phyloP scores from a whole-genome alignment of 2,888 invertebrate genomes.

The Cataglyphis albicans region DNA sequence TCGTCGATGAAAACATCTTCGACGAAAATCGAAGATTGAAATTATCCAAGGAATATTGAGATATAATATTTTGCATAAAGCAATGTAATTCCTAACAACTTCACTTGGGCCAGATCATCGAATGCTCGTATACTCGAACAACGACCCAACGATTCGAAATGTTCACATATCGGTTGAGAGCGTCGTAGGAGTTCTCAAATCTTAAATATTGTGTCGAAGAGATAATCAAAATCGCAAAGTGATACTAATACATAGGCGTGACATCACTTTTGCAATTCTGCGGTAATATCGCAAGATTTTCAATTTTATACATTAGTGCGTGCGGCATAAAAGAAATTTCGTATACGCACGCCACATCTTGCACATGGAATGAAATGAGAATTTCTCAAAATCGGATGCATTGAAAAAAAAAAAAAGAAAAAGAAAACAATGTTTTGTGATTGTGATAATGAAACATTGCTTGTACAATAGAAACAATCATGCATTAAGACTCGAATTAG shows the following conservation, averaged over 20 bases:
- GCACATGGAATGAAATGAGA: slow-evolving; percentile 48
- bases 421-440: not conserved
- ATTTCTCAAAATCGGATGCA: slow-evolving; percentile 43
- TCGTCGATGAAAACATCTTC: slow-evolving; percentile 6
- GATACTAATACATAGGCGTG: slow-evolving; percentile 52
- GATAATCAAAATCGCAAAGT: slow-evolving; percentile 41
- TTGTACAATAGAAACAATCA: slow-evolving; percentile 51
- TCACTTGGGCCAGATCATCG: slow-evolving; percentile 20
- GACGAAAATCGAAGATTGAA: not conserved
- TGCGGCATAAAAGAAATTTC: slow-evolving; percentile 73
- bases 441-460: slow-evolving; percentile 31
- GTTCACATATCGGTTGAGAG: slow-evolving; percentile 48
- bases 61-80: not conserved
- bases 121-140: slow-evolving; percentile 31
- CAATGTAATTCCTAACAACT: slow-evolving; percentile 31
- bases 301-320: slow-evolving; percentile 63
- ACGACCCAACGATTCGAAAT: slow-evolving; percentile 53
- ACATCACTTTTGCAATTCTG: slow-evolving; percentile 37
- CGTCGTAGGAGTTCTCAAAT: slow-evolving; percentile 47
- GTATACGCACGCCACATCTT: slow-evolving; percentile 72
- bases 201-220: not conserved
- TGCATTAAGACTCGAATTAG: slow-evolving; percentile 37
- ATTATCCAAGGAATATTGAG: slow-evolving; percentile 20
- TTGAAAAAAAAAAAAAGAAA: not conserved
- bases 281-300: slow-evolving; percentile 9